These are phyloP conservation scores for Heliconius sara DNA, from an alignment of 2,888 invertebrate species.

Conservation along the genomic window DNA sequence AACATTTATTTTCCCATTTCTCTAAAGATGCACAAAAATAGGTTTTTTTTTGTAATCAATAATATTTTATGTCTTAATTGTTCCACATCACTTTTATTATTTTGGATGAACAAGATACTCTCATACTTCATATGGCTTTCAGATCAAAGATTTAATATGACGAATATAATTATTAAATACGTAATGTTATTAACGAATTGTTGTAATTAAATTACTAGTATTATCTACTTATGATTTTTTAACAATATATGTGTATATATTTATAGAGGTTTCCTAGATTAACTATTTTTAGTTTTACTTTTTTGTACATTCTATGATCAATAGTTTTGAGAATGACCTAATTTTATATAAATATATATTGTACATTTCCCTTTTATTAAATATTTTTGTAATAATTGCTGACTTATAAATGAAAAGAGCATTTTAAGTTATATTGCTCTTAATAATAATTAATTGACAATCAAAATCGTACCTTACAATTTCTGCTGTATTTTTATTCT, in stretches of 20 bases:
- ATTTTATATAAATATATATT: not conserved
- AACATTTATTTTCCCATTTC: not conserved
- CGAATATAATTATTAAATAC: slow-evolving; percentile 8
- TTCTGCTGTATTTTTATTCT: slow-evolving; percentile 9
- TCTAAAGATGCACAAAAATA: not conserved
- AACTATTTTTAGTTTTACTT: not conserved
- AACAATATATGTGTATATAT: not conserved
- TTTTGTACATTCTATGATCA: not conserved
- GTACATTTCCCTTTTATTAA: not conserved
- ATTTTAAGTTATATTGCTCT: not conserved
- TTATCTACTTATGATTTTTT: slow-evolving; percentile 23
- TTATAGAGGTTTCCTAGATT: not conserved
- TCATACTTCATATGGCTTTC: not conserved
- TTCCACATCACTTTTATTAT: not conserved
- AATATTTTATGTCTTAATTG: not conserved
- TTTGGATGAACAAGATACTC: not conserved
- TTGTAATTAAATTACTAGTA: slow-evolving; percentile 28
- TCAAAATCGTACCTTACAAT: not conserved
- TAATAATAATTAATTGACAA: not conserved
- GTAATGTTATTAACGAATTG: slow-evolving; percentile 17
- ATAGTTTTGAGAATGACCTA: not conserved
- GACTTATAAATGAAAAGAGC: not conserved
- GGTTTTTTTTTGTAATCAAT: not conserved
- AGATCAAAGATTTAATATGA: slow-evolving; percentile 15
- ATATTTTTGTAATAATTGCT: not conserved